Conservation (phyloP, 2,888 invertebrate species). For the Cephonodes hylas region DNA sequence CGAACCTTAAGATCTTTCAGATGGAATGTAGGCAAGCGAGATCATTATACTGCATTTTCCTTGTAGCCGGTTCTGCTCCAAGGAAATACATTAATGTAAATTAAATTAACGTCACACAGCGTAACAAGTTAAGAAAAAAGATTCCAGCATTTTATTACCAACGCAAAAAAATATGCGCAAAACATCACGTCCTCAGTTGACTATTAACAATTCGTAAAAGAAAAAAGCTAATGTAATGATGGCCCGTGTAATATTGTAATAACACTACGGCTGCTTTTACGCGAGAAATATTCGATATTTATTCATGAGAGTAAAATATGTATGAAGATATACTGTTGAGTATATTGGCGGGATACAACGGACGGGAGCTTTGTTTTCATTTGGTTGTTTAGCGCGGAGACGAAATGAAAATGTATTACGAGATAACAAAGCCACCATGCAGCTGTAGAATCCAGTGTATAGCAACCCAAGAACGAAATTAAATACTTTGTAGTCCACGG, state of each 20-base stretch:
- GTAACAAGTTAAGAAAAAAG: background rate
- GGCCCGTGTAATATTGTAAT: slow-evolving; percentile 18
- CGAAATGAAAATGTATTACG: slow-evolving; percentile 28
- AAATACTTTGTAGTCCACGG: background rate
- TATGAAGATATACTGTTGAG: slow-evolving; percentile 37
- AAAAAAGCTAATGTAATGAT: slow-evolving; percentile 29
- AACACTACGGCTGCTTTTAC: slow-evolving; percentile 16
- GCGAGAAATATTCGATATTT: slow-evolving; percentile 53
- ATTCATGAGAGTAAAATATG: slow-evolving; percentile 63
- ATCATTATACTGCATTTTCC: slow-evolving; percentile 2
- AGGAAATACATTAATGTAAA: slow-evolving; percentile 17
- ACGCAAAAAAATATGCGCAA: background rate
- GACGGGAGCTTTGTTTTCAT: slow-evolving; percentile 35
- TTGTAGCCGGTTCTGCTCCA: background rate
- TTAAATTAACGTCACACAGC: slow-evolving; percentile 18
- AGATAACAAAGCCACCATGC: slow-evolving; percentile 23
- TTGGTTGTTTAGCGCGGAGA: slow-evolving; percentile 21
- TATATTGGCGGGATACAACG: slow-evolving; percentile 32
- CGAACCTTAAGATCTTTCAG: background rate
- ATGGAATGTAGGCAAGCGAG: background rate
- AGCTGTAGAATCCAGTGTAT: background rate
- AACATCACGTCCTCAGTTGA: background rate
- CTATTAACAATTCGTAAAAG: background rate
- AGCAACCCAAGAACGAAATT: background rate
- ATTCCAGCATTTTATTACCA: background rate